Evolutionary conservation across 2,113 vertebrate species (phyloP).

Genomic region (Carassius auratus): DNA sequence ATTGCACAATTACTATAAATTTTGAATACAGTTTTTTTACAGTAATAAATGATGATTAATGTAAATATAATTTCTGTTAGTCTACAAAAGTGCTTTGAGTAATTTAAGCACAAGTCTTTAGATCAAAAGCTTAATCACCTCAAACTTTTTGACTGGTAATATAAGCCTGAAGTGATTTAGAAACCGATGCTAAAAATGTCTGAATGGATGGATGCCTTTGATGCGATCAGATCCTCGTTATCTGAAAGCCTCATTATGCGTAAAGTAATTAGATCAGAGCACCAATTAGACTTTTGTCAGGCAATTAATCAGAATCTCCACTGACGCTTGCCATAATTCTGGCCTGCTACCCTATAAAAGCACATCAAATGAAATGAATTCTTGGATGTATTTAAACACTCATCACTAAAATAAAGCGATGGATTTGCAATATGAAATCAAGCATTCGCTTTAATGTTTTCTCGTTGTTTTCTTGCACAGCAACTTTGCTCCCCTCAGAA

Average conservation of each 20-base stretch:
- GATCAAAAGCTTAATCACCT: background rate
- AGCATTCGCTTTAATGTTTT: background rate
- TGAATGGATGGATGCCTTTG: slow-evolving; percentile 2
- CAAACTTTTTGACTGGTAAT: background rate
- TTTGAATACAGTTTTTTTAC: too few relatives aligned
- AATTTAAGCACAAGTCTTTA: background rate
- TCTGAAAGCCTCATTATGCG: slow-evolving; percentile 36
- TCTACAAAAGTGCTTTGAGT: background rate
- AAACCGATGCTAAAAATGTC: background rate
- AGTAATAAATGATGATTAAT: background rate
- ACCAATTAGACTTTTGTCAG: slow-evolving; percentile 37
- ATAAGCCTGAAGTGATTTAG: slow-evolving; percentile 31
- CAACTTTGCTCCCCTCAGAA: slow-evolving; percentile 95
- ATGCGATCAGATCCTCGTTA: slow-evolving; percentile 31
- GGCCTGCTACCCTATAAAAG: slow-evolving; percentile 17
- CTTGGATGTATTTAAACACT: background rate
- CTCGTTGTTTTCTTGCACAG: slow-evolving; percentile 67
- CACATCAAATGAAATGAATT: slow-evolving; percentile 12
- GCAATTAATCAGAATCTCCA: slow-evolving; percentile 24
- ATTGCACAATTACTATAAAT: too few relatives aligned
- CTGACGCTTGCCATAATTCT: slow-evolving; percentile 9
- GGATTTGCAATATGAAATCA: background rate
- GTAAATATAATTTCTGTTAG: background rate
- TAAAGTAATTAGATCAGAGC: slow-evolving; percentile 13
- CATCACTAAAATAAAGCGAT: background rate